Evolutionary conservation across 2,888 invertebrate species (phyloP).

Genomic region (Nomada fabriciana): DNA sequence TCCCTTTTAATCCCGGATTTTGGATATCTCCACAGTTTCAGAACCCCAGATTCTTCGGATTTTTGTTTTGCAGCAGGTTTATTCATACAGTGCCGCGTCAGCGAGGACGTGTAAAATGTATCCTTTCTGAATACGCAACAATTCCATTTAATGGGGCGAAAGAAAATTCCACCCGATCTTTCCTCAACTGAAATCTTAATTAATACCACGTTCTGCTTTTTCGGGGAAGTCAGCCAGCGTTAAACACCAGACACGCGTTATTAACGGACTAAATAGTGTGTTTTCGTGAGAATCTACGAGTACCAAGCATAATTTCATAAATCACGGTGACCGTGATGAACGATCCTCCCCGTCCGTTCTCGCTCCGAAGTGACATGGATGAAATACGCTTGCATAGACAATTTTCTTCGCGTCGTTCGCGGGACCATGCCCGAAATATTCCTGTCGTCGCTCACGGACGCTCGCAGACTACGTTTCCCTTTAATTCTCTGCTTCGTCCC

Average conservation of each 20-base stretch:
- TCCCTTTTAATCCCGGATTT: constrained; percentile 23
- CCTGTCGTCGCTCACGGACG: background rate
- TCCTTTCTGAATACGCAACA: background rate
- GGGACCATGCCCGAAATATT: constrained; percentile 32
- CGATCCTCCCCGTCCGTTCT: constrained; percentile 32
- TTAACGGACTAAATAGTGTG: constrained; percentile 34
- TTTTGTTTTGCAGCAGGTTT: background rate
- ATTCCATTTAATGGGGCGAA: background rate
- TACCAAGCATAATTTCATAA: constrained; percentile 47
- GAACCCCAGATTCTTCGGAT: background rate
- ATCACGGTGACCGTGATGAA: constrained; percentile 50
- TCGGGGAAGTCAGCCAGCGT: background rate
- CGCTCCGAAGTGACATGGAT: constrained; percentile 14
- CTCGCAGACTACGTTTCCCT: background rate
- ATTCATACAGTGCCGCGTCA: background rate
- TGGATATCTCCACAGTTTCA: background rate
- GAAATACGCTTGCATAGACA: constrained; percentile 46
- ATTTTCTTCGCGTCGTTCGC: constrained; percentile 38
- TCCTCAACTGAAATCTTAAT: constrained; percentile 5
- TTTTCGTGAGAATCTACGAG: constrained; percentile 40
- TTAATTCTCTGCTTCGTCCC: background rate
- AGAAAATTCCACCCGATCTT: background rate
- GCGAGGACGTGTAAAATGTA: background rate
- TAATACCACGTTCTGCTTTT: background rate
- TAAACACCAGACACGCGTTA: constrained; percentile 9